These are phyloP conservation scores for Hippocampus guttulatus DNA, from an alignment of 2,113 vertebrate species.

Conservation along the genomic window DNA sequence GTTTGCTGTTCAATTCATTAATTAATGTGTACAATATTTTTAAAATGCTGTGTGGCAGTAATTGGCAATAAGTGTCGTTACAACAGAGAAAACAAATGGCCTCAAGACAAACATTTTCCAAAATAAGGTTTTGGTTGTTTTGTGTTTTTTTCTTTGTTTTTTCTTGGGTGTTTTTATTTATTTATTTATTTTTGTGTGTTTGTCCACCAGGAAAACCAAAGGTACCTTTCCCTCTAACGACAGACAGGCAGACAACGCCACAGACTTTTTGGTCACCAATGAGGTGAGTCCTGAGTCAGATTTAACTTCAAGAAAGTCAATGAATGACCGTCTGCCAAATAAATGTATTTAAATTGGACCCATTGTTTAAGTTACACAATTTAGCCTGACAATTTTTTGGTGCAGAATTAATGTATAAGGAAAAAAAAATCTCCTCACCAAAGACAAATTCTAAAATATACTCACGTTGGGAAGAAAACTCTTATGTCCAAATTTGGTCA, in stretches of 20 bases:
- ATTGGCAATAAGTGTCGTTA: too few species aligned
- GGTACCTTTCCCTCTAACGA: not conserved
- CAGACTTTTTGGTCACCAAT: conserved; percentile 23
- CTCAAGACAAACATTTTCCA: too few species aligned
- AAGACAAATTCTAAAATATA: too few species aligned
- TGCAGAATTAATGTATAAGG: too few species aligned
- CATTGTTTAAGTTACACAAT: too few species aligned
- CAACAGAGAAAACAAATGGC: too few species aligned
- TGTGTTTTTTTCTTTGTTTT: not conserved
- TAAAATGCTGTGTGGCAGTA: not conserved
- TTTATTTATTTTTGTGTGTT: not conserved
- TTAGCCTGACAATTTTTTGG: too few species aligned
- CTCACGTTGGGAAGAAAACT: too few species aligned
- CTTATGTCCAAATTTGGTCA: too few species aligned
- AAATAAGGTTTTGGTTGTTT: not conserved
- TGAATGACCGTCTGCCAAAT: not conserved
- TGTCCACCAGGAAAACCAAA: conserved; percentile 35
- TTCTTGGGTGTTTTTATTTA: too few species aligned
- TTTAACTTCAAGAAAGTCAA: not conserved
- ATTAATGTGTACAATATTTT: not conserved
- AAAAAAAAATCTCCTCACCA: too few species aligned
- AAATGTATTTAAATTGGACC: not conserved
- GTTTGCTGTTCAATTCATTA: too few species aligned
- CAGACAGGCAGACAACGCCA: conserved; percentile 7
- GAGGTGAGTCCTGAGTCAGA: conserved; percentile 36